Base-by-base conservation (phyloP, 2,113 vertebrate genomes). In the Beaufortia kweichowensis region DNA sequence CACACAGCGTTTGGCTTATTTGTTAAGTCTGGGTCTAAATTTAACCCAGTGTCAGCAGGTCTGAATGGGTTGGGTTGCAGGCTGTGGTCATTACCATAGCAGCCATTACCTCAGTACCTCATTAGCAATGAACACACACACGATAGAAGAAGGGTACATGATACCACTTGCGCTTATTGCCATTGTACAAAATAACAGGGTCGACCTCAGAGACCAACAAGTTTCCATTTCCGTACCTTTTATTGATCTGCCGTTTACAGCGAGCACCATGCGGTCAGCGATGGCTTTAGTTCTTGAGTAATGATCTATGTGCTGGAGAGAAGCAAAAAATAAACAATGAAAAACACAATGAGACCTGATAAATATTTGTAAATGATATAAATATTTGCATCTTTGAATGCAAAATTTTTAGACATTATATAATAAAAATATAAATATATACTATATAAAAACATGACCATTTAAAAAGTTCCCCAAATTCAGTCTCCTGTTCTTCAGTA, bases 261-360 rank as follows among this genome's bases (percentile, higher is more conserved):
- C 88, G 55, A 97, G 90, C 75, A 94, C 91, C 93, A 96, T 86
- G 86, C 93, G 93, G 86, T 99, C 97, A 0, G 97, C 96, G 0
- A 96, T 92, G 6, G 95, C 90, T 93, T 99, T 99, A 43, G 95
- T 96, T 81, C 94, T 92, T 84, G 96, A 98, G 89, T 99, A 99
- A 87, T 97, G 93, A 85, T 98, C 96, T 76, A 92, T 84, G 55
- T 96, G 95, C 97, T 98, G 78, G 95, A 76, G 50, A 79, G 50
- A 80, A 73, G 0, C 0, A 39, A 80, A 28, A 33, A 6, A 48
- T 46, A 72, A 24, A 26, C 5, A 2, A 24, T 15, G 1, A 3
- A n/a, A 65, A 3, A 31, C 11, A 71, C 33, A 17, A 29, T 24
- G 15, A 48, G 14, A 28, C 24, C 24, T n/a, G 15, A 48, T 19